A percentile compares a stretch with the other conserved stretches of the same genome.
These are phyloP conservation scores for Hipparchia sbordonii DNA, from an alignment of 2,888 invertebrate genomes.

Conservation along the genomic window DNA sequence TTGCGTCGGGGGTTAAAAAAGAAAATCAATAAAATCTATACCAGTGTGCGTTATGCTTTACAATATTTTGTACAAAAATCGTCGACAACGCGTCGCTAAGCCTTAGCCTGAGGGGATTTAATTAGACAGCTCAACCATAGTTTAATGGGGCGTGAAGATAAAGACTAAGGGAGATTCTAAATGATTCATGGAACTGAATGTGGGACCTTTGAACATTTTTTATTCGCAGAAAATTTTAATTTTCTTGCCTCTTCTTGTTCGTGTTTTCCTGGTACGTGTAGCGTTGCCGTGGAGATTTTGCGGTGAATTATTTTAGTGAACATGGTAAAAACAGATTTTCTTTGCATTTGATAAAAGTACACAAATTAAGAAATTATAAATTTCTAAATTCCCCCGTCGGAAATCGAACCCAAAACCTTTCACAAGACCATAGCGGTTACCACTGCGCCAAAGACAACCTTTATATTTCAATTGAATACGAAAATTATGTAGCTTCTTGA, in stretches of 20 bases:
- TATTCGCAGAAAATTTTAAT: constrained; percentile 28
- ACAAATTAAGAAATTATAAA: too few relatives aligned
- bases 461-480: not conserved
- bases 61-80: constrained; percentile 53
- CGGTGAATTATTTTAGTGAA: not conserved
- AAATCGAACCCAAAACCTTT: not conserved
- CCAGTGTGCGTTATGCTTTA: constrained; percentile 36
- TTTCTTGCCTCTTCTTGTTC: constrained; percentile 21
- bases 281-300: not conserved
- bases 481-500: not conserved
- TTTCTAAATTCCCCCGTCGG: too few relatives aligned
- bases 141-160: constrained; percentile 71
- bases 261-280: constrained; percentile 10
- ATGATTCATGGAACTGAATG: constrained; percentile 45
- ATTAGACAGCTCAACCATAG: constrained; percentile 66
- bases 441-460: not conserved
- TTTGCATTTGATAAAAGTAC: not conserved
- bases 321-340: not conserved
- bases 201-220: constrained; percentile 29
- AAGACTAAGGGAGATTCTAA: constrained; percentile 64
- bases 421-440: too few relatives aligned
- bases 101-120: constrained; percentile 62
- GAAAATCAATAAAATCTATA: not conserved
- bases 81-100: constrained; percentile 52
- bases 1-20: too few relatives aligned